Conservation (phyloP, 2,113 vertebrate genomes). For the Salvelinus namaycush region DNA sequence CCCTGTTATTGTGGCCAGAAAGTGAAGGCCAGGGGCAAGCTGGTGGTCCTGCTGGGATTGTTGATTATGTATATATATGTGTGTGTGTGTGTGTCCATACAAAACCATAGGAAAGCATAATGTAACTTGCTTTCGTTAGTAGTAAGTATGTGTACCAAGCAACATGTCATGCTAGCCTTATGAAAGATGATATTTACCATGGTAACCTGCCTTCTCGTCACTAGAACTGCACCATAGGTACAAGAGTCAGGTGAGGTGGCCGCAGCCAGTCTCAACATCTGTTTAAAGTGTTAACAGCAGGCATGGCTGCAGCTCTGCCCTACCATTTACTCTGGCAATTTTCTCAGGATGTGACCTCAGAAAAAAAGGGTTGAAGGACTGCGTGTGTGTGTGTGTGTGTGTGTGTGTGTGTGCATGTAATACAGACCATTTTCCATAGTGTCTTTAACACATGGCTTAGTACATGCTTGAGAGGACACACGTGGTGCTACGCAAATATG, state of each 20-base stretch:
- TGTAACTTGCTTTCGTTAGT: background rate
- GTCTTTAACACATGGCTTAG: conserved; percentile 71
- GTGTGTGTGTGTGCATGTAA: conserved; percentile 3
- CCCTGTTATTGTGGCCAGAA: conserved; percentile 74
- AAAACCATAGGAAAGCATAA: too few species aligned
- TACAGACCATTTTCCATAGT: conserved; percentile 63
- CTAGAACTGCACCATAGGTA: too few species aligned
- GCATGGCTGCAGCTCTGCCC: conserved; percentile 76
- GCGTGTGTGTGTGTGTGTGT: conserved; percentile 53
- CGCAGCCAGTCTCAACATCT: conserved; percentile 72
- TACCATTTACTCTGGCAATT: conserved; percentile 82
- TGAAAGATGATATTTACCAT: background rate
- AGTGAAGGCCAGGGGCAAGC: conserved; percentile 24
- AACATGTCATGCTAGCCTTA: background rate
- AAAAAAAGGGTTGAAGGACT: conserved; percentile 30
- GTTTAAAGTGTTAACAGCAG: conserved; percentile 79
- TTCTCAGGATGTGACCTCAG: conserved; percentile 83
- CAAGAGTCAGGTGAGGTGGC: too few species aligned
- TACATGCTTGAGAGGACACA: conserved; percentile 68
- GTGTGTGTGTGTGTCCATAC: background rate
- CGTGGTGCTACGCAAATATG: conserved; percentile 64
- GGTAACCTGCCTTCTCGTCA: background rate
- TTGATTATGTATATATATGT: conserved; percentile 31
- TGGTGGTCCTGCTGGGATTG: conserved; percentile 49
- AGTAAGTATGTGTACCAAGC: background rate